These are phyloP conservation scores for Fregetta grallaria DNA, from an alignment of 2,113 vertebrate genomes.

Conservation along the genomic window DNA sequence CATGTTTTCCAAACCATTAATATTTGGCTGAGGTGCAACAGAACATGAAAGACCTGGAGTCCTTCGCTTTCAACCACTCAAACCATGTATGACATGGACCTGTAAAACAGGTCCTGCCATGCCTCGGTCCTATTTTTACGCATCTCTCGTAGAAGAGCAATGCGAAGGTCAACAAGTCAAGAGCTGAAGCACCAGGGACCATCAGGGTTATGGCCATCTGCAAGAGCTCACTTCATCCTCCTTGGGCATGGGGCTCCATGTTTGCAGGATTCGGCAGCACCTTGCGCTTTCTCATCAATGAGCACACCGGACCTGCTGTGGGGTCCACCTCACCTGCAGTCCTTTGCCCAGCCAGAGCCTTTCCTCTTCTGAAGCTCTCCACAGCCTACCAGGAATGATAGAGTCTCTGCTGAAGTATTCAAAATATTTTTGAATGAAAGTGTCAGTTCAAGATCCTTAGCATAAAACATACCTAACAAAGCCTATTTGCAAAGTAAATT, in stretches of 20 bases:
- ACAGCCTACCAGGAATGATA: not conserved
- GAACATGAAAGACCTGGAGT: not conserved
- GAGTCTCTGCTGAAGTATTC: constrained; percentile 44
- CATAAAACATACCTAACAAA: constrained; percentile 73
- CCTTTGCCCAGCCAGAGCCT: not conserved
- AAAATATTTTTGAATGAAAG: constrained; percentile 79
- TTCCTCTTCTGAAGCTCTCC: not conserved
- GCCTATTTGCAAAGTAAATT: constrained; percentile 92
- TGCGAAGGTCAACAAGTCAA: not conserved
- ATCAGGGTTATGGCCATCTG: rapidly evolving
- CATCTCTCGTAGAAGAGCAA: rapidly evolving
- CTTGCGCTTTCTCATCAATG: rapidly evolving
- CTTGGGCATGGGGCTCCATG: not conserved
- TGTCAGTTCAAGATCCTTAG: constrained; percentile 72
- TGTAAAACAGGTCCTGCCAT: not conserved
- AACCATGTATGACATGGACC: not conserved
- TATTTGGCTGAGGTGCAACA: not conserved
- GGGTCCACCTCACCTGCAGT: not conserved
- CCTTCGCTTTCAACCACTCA: not conserved
- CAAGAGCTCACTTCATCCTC: not conserved
- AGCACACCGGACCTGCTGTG: rapidly evolving
- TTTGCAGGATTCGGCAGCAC: no score
- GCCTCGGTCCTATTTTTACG: not conserved
- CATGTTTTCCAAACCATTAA: not conserved
- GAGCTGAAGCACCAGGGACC: not conserved